Conservation (phyloP, 2,888 invertebrate species). For the Salpingus planirostris region DNA sequence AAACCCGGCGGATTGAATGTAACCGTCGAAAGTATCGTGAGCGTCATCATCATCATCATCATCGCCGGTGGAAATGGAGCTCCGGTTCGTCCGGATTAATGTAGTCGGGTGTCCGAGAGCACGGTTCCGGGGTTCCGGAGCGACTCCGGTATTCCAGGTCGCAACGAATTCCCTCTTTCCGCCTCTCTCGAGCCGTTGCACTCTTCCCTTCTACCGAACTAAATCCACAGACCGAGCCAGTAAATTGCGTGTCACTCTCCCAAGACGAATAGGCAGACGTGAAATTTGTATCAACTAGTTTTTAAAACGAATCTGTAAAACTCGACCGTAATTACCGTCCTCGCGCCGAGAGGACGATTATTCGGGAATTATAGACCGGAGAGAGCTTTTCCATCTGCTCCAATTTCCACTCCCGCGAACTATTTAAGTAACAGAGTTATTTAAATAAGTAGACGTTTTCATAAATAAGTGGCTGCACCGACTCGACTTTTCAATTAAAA, state of each 20-base stretch:
- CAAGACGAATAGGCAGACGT: constrained; percentile 40
- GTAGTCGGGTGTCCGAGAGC: constrained; percentile 10
- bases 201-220: constrained; percentile 25
- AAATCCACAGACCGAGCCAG: constrained; percentile 33
- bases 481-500: too few species aligned
- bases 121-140: constrained; percentile 17
- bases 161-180: constrained; percentile 10
- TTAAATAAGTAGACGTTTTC: too few species aligned
- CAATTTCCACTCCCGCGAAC: too few species aligned
- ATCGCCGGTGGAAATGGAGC: not conserved
- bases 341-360: constrained; percentile 1
- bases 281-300: constrained; percentile 40
- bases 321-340: constrained; percentile 5
- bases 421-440: too few species aligned
- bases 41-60: too few species aligned
- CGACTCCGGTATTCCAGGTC: constrained; percentile 18
- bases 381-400: too few species aligned
- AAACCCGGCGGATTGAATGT: too few species aligned
- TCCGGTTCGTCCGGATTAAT: constrained; percentile 25
- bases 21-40: too few species aligned
- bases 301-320: constrained; percentile 14
- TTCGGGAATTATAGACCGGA: too few species aligned
- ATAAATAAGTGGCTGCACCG: too few species aligned
- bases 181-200: constrained; percentile 12
- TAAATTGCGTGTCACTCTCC: constrained; percentile 40